phyloP scores from a whole-genome alignment of 2,113 vertebrate species.

The Scalopus aquaticus region DNA sequence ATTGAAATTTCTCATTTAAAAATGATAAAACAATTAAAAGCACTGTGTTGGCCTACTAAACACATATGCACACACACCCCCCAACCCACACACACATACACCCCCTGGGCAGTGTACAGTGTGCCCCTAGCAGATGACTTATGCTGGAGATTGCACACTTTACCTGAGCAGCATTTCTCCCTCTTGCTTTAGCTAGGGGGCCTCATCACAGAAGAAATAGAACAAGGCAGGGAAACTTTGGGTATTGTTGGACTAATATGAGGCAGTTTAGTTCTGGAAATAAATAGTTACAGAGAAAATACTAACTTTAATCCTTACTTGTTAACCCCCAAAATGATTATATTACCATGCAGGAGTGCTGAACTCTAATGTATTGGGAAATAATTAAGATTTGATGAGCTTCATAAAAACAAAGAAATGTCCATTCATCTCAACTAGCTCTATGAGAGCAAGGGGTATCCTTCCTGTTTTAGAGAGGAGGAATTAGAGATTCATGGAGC shows the following conservation, averaged over 20 bases:
- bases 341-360: neutral
- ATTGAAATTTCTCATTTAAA: neutral
- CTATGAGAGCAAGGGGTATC: neutral
- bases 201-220: neutral
- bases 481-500: neutral
- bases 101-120: too few relatives aligned
- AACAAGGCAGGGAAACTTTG: neutral
- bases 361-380: neutral
- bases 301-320: neutral
- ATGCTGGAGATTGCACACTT: neutral
- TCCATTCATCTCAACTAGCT: neutral
- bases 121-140: neutral
- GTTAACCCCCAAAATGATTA: neutral
- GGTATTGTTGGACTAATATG: neutral
- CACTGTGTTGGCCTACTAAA: neutral
- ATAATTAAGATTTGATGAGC: neutral
- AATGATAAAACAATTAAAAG: neutral
- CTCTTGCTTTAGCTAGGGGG: neutral
- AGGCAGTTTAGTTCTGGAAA: neutral
- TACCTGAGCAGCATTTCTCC: neutral
- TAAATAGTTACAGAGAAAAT: neutral
- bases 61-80: neutral
- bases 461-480: neutral
- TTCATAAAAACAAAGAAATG: neutral
- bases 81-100: neutral